Conservation (phyloP, 2,113 vertebrate genomes). For the Notechis scutatus region DNA sequence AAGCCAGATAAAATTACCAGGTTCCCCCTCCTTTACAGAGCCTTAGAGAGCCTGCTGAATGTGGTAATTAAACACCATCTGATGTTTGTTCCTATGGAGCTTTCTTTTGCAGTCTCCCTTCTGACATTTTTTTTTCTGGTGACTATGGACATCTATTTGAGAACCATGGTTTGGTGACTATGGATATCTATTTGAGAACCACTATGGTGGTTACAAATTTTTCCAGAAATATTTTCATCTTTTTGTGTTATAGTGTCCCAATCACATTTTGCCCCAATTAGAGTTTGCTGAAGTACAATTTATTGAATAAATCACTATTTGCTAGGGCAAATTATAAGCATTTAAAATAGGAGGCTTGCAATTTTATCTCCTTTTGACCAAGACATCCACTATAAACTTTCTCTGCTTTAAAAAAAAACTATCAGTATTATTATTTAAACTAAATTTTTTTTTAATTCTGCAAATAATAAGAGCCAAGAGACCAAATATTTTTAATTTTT, state of each 20-base stretch:
- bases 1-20: not conserved
- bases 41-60: not conserved
- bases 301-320: not conserved
- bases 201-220: not conserved
- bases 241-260: not conserved
- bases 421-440: slow-evolving; percentile 25
- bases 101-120: not conserved
- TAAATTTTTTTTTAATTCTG: slow-evolving; percentile 1
- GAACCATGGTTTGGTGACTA: not conserved
- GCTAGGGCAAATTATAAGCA: not conserved
- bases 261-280: not conserved
- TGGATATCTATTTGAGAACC: not conserved
- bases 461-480: slow-evolving; percentile 45
- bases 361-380: not conserved
- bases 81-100: not conserved
- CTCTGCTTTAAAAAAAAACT: slow-evolving; percentile 31
- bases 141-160: not conserved
- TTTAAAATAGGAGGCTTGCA: not conserved
- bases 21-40: not conserved
- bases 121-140: not conserved
- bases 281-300: not conserved
- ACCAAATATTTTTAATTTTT: slow-evolving; percentile 35
- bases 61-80: not conserved
- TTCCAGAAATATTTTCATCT: not conserved
- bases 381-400: not conserved